Percentiles rank a stretch among this genome's conserved stretches.
phyloP scores from a whole-genome alignment of 2,797 vertebrate species.

The Limnodromus scolopaceus region DNA sequence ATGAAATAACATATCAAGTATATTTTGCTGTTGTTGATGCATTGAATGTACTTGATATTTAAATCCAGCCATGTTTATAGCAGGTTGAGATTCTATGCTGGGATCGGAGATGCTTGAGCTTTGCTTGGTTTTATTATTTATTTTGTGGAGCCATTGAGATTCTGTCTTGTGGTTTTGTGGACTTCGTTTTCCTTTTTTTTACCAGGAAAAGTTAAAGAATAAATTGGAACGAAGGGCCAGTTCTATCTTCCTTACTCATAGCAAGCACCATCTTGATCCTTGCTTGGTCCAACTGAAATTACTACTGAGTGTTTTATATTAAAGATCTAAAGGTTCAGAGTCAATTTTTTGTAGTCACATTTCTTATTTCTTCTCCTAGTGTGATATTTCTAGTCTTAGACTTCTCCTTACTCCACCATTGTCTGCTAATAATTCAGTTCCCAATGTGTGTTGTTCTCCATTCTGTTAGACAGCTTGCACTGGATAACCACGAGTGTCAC shows the following conservation, averaged over 20 bases:
- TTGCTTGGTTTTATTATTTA: not conserved
- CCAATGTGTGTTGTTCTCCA: fast-evolving
- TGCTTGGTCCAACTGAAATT: not conserved
- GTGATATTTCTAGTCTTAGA: not conserved
- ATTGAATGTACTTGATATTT: conserved; percentile 30
- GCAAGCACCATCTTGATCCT: not conserved
- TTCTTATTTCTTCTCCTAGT: not conserved
- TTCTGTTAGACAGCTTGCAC: not conserved
- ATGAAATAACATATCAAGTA: conserved; percentile 52
- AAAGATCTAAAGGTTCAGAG: not conserved
- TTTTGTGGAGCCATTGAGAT: not conserved
- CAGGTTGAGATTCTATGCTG: not conserved
- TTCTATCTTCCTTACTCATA: not conserved
- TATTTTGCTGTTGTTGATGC: conserved; percentile 42
- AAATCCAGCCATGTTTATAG: conserved; percentile 30
- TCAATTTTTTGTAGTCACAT: not conserved
- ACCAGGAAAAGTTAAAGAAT: not conserved
- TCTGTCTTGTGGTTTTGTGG: not conserved
- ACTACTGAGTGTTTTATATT: not conserved
- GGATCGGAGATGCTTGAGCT: not conserved
- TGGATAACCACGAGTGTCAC: not conserved
- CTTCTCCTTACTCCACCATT: not conserved
- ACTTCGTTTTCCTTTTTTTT: not conserved
- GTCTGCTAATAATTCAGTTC: not conserved
- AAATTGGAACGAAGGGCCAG: not conserved